Conservation (phyloP, 1,140 invertebrate genomes). For the Paraescarpia echinospica region DNA sequence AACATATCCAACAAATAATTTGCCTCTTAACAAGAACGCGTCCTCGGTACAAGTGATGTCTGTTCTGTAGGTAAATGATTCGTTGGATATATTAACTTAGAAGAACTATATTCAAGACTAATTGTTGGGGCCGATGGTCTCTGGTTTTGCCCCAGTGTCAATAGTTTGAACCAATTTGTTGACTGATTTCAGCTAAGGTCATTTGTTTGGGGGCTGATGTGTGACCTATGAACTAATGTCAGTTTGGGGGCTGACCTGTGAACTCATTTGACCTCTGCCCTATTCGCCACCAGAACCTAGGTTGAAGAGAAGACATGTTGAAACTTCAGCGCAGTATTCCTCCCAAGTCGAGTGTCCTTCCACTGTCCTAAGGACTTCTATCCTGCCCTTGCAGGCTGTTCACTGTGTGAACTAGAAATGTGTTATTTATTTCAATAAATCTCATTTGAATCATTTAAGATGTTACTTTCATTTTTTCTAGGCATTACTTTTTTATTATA, state of each 20-base stretch:
- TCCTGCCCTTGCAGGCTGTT: background rate
- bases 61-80: too few relatives aligned
- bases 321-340: background rate
- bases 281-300: background rate
- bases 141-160: background rate
- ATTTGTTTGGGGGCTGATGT: too few relatives aligned
- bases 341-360: background rate
- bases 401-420: background rate
- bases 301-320: background rate
- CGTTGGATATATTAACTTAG: too few relatives aligned
- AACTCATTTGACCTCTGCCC: background rate
- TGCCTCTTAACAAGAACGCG: background rate
- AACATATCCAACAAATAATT: background rate
- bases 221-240: background rate
- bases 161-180: background rate
- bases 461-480: background rate
- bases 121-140: too few relatives aligned
- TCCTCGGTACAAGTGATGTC: too few relatives aligned
- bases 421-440: constrained; percentile 3
- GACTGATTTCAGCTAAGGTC: background rate
- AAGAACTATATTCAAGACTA: background rate
- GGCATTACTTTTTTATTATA: background rate
- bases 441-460: background rate
- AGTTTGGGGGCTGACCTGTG: background rate
- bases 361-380: background rate